Base-by-base conservation (phyloP, 1,140 invertebrate genomes). In the Heterodera carotae region DNA sequence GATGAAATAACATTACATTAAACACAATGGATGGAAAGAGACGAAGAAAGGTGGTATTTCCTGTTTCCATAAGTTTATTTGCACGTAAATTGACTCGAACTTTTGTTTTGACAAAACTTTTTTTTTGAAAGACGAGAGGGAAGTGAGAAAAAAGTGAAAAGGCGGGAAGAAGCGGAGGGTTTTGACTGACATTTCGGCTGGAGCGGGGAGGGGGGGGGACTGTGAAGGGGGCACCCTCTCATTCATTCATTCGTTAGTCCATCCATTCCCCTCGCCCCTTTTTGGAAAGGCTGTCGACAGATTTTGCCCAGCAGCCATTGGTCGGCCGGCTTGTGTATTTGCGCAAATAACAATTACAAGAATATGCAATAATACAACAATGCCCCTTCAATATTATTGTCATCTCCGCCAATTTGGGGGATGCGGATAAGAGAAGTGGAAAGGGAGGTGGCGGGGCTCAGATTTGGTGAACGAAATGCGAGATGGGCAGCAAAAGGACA, bases 381-480 rank as follows among this genome's bases (percentile, higher is more conserved):
- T 29, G 27, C 62, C 27, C 27, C 27, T 18, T 22, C 48, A 18
- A n/a, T 22, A 18, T 12, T 18, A 18, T 53, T 22, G 18, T 53
- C 48, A 53, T 53, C 18, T 0, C 62, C n/a, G 25, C 3, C 62
- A 34, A 10, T 31, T 66, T 66, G 25, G 10, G 62, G 62, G 62
- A 62, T 66, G 27, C 12, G 33, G 22, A 66, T 29, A 25, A 66
- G 62, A 66, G 33, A 34, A 34, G 27, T 29, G 62, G 1, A 18
- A 62, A 7, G 62, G 25, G 27, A n/a, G 62, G 33, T 29, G 62
- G 62, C 6, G 0, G 4, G 25, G 59, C n/a, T n/a, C n/a, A n/a
- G n/a, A 62, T 62, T 62, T 62, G 59, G 59, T n/a, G 59, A n/a
- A 62, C 2, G 29, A 62, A 62, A 62, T 62, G 59, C 18, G 59